Evolutionary conservation across 2,888 invertebrate species (phyloP), one percentile per base, ranked within the genome.

Genomic region (Molorchus minor): DNA sequence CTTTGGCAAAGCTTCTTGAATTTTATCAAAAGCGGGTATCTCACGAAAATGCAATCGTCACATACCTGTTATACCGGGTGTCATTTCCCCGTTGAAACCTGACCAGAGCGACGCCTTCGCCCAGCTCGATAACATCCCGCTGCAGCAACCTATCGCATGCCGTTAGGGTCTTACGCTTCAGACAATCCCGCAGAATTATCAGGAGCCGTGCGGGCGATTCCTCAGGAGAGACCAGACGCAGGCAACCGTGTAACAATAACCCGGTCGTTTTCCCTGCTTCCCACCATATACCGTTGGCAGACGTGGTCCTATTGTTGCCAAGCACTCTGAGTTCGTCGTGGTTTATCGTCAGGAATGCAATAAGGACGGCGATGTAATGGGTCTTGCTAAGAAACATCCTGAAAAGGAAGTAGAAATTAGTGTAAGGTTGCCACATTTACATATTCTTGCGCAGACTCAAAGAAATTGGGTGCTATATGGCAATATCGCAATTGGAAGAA

Each of bases 21-120:
- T n/a, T n/a, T n/a, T n/a, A n/a, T n/a, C n/a, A n/a, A n/a, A n/a
- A n/a, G n/a, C n/a, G n/a, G n/a, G n/a, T n/a, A n/a, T n/a, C n/a
- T n/a, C n/a, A n/a, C n/a, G n/a, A n/a, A 25, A 8, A 25, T 25
- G 19, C 19, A 38, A 36, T 15, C 13, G 35, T 16, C 38, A 40
- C 40, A 44, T 59, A 64, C 64, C 61, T 61, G 46, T 55, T 36
- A 40, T 46, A 21, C 20, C 44, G 25, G 19, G 83, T 83, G 8
- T 83, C 80, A 15, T 83, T 73, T 61, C 83, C 82, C 19, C 57
- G 21, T 41, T 47, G 47, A 62, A 82, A 85, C 21, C 53, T 82
- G 17, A 88, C 84, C 43, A 91, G 79, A 65, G 86, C 85, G 40
- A 91, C 81, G 3, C 89, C 89, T 36, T 86, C 84, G 13, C 84